phyloP scores from a whole-genome alignment of 2,113 vertebrate genomes.

The Tragelaphus strepsiceros region DNA sequence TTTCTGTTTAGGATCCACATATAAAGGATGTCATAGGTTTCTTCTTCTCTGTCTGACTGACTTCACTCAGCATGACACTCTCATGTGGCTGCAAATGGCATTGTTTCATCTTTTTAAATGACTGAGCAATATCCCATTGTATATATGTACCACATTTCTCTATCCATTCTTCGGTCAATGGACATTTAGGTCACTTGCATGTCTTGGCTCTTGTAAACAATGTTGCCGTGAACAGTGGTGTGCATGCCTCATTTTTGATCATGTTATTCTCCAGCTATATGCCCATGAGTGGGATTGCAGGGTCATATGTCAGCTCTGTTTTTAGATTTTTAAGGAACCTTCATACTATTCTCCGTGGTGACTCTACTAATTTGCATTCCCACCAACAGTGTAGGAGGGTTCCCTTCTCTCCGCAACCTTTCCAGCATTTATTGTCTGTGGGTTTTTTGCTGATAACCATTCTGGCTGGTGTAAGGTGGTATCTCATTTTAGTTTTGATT shows the following conservation, averaged over 20 bases:
- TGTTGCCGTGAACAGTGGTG: not conserved
- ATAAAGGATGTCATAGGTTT: not conserved
- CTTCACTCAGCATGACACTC: not conserved
- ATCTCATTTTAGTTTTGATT: not conserved
- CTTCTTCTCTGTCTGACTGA: not conserved
- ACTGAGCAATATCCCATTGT: not conserved
- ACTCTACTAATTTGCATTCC: not conserved
- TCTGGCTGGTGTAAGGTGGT: not conserved
- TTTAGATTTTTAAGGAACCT: not conserved
- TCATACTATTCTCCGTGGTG: not conserved
- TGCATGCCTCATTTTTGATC: not conserved
- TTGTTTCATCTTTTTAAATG: not conserved
- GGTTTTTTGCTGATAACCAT: not conserved
- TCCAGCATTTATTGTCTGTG: not conserved
- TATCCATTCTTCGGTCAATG: not conserved
- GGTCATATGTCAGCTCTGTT: not conserved
- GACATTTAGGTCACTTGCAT: not conserved
- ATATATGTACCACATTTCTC: not conserved
- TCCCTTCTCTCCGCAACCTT: not conserved
- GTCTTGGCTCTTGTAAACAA: not conserved
- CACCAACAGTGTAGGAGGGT: not conserved
- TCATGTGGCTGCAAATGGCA: not conserved
- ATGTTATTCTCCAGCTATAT: not conserved
- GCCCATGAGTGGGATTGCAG: not conserved
- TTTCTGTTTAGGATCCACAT: not conserved